phyloP scores from a whole-genome alignment of 2,113 vertebrate genomes.

The Seriola aureovittata region DNA sequence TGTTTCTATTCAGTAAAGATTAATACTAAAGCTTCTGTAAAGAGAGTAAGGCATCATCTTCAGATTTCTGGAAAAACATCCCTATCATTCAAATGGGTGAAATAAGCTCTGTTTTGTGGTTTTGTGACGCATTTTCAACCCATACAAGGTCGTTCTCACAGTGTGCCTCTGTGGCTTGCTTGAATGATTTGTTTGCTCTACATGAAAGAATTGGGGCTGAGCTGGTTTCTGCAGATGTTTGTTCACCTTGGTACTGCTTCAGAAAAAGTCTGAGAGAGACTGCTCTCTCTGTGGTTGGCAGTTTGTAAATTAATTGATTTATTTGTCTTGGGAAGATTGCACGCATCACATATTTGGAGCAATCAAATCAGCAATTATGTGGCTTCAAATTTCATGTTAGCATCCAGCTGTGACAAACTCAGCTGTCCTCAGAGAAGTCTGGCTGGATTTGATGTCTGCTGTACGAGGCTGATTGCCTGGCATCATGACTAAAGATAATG shows the following conservation, averaged over 20 bases:
- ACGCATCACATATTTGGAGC: constrained; percentile 65
- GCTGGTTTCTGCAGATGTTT: constrained; percentile 74
- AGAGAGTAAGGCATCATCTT: not conserved
- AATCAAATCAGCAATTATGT: constrained; percentile 77
- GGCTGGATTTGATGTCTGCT: constrained; percentile 57
- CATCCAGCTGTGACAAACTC: constrained; percentile 69
- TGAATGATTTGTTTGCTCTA: constrained; percentile 73
- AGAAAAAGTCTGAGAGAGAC: constrained; percentile 56
- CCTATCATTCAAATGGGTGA: constrained; percentile 49
- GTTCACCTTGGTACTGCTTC: constrained; percentile 65
- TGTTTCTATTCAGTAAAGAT: not conserved
- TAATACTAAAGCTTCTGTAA: too few relatives aligned
- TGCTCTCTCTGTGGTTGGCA: constrained; percentile 57
- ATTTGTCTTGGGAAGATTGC: constrained; percentile 71
- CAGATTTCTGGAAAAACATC: constrained; percentile 25
- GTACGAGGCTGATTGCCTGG: constrained; percentile 46
- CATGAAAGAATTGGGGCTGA: constrained; percentile 66
- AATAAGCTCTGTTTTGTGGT: constrained; percentile 59
- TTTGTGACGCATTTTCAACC: constrained; percentile 54
- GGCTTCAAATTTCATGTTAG: constrained; percentile 73
- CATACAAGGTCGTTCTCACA: constrained; percentile 69
- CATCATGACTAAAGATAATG: constrained; percentile 37
- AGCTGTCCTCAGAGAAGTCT: constrained; percentile 54
- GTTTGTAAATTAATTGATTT: constrained; percentile 76
- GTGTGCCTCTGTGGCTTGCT: constrained; percentile 64